A percentile compares a stretch with the other conserved stretches of the same genome.
phyloP scores from a whole-genome alignment of 2,797 vertebrate genomes.

The Tolypeutes matacus region DNA sequence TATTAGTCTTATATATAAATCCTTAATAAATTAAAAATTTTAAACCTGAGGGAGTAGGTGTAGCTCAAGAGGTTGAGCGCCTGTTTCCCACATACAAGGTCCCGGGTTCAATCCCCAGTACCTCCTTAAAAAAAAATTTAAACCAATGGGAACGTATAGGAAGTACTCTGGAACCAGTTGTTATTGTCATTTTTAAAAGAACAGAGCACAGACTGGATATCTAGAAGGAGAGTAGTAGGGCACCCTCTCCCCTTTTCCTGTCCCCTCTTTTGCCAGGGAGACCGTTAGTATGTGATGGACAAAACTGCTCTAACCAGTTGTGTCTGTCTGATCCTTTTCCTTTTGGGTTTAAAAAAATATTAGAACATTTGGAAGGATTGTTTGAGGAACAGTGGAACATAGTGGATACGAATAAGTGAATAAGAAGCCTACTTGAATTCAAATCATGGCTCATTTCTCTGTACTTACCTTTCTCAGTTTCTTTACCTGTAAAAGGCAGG shows the following conservation, averaged over 20 bases:
- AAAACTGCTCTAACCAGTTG: neutral
- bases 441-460: neutral
- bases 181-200: neutral
- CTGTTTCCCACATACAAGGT: too few species aligned
- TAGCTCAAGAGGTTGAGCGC: too few species aligned
- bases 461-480: neutral
- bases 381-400: neutral
- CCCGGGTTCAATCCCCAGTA: too few species aligned
- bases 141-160: neutral
- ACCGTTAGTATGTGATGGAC: neutral
- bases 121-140: neutral
- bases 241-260: accelerated
- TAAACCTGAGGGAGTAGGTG: neutral
- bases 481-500: too few species aligned
- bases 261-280: neutral
- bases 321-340: neutral
- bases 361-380: neutral
- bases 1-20: slow-evolving; percentile 14
- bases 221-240: neutral
- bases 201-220: too few species aligned
- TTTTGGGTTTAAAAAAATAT: neutral
- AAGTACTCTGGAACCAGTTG: neutral
- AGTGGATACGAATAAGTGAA: too few species aligned
- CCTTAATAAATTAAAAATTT: neutral
- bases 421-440: neutral